phyloP scores from a whole-genome alignment of 2,797 vertebrate genomes.

The Myotis daubentonii region DNA sequence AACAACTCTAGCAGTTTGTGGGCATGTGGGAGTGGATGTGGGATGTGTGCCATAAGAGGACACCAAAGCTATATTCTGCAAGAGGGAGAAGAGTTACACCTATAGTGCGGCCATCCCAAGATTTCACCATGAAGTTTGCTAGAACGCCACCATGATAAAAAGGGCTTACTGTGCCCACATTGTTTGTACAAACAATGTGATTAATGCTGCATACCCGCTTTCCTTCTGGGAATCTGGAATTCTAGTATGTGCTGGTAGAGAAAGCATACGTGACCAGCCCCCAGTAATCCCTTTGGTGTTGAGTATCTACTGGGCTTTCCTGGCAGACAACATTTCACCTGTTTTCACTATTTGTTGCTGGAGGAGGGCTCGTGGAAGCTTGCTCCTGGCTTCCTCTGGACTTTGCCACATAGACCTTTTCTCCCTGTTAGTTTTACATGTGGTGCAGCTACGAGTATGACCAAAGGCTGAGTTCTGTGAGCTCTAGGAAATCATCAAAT shows the following conservation, averaged over 20 bases:
- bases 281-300: background rate
- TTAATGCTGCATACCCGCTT: background rate
- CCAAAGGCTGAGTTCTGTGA: background rate
- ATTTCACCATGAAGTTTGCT: background rate
- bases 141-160: background rate
- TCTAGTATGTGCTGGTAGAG: background rate
- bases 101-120: background rate
- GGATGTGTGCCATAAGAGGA: background rate
- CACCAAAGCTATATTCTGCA: background rate
- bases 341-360: background rate
- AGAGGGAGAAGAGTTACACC: background rate
- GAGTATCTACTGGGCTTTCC: background rate
- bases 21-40: background rate
- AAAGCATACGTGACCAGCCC: background rate
- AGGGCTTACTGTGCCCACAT: background rate
- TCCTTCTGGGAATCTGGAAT: conserved; percentile 1
- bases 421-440: background rate
- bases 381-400: background rate
- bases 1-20: background rate
- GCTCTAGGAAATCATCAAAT: background rate
- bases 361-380: background rate
- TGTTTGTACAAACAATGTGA: background rate
- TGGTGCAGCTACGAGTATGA: background rate
- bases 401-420: background rate
- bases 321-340: background rate